A percentile compares a stretch with the other conserved stretches of the same genome.
Conservation (phyloP, 2,797 vertebrate genomes). For the Scolopax bukidnonensis region DNA sequence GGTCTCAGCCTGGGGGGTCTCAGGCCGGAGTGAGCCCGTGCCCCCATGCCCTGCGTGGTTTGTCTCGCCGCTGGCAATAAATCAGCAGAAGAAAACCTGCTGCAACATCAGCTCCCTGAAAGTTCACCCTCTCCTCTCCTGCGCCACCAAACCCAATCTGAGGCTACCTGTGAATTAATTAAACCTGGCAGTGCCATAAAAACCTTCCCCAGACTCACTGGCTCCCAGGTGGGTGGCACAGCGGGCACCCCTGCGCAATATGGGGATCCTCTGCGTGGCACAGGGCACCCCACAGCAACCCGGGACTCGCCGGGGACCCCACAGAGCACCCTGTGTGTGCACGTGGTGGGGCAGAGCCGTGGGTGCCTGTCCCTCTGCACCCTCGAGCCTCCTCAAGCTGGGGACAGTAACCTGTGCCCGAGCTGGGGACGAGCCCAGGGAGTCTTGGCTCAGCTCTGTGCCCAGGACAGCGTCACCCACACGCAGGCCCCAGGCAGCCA, state of each 20-base stretch:
- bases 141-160: too few relatives aligned
- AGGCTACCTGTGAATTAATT: not conserved
- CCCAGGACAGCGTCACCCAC: not conserved
- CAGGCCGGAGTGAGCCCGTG: fast-evolving
- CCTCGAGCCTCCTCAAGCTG: fast-evolving
- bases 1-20: not conserved
- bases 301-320: fast-evolving
- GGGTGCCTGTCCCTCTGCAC: not conserved
- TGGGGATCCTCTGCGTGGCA: not conserved
- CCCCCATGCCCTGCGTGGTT: not conserved
- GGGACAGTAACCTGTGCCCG: not conserved
- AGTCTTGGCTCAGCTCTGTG: not conserved
- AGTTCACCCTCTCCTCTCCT: not conserved
- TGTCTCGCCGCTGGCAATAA: not conserved
- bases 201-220: not conserved
- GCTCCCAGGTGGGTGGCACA: fast-evolving
- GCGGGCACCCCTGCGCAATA: not conserved
- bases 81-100: not conserved
- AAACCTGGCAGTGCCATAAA: not conserved
- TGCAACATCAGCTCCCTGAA: not conserved
- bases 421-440: conserved; percentile 1
- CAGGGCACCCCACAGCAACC: fast-evolving
- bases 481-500: not conserved
- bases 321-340: fast-evolving
- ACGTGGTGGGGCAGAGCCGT: fast-evolving